phyloP scores from a whole-genome alignment of 2,888 invertebrate genomes.

The Agonum fuliginosum region DNA sequence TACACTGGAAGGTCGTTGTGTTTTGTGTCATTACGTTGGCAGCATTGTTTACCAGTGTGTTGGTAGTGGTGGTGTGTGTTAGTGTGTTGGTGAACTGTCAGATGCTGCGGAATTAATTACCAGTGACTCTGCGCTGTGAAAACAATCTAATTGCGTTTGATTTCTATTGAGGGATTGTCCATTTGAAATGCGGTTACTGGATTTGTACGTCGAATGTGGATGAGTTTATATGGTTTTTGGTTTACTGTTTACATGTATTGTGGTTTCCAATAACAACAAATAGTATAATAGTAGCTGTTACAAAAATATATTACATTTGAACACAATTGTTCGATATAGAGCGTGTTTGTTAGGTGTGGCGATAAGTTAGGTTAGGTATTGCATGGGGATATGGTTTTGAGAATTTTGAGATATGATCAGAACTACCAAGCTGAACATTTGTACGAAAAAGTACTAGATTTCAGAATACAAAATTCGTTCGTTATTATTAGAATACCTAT shows the following conservation, averaged over 20 bases:
- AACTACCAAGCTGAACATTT: no score
- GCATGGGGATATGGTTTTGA: no score
- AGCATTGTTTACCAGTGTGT: constrained; percentile 34
- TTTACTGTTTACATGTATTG: not conserved
- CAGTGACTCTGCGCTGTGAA: constrained; percentile 20
- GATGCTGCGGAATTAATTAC: constrained; percentile 36
- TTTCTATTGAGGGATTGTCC: constrained; percentile 35
- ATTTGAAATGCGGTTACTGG: constrained; percentile 8
- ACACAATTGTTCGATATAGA: no score
- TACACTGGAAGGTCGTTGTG: constrained; percentile 18
- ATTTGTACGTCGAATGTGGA: not conserved
- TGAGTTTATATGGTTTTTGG: not conserved
- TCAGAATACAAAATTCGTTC: no score
- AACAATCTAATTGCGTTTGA: constrained; percentile 47
- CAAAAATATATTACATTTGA: no score
- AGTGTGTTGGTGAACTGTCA: constrained; percentile 31
- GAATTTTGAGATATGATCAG: no score
- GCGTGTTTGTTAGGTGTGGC: no score
- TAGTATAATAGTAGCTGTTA: no score
- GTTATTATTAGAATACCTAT: no score
- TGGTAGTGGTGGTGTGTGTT: constrained; percentile 33
- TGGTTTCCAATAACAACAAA: no score
- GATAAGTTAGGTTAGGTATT: no score
- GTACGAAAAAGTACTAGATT: no score
- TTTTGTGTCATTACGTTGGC: constrained; percentile 36